phyloP scores from a whole-genome alignment of 2,888 invertebrate genomes.

The Caradrina kadenii region DNA sequence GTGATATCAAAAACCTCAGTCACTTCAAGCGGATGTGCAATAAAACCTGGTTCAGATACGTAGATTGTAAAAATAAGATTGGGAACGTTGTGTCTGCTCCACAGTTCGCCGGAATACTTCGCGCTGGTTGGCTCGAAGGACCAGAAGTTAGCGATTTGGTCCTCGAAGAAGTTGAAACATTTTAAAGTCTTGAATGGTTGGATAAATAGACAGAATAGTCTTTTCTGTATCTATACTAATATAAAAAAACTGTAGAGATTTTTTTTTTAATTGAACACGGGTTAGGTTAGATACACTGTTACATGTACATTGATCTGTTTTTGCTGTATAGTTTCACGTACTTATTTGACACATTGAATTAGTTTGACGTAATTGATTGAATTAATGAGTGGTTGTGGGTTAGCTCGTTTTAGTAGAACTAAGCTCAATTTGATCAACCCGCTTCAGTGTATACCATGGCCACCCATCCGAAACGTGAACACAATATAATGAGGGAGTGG shows the following conservation, averaged over 20 bases:
- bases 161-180: background rate
- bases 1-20: constrained; percentile 34
- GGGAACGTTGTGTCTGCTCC: constrained; percentile 74
- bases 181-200: background rate
- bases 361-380: no score
- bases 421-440: background rate
- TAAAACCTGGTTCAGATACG: constrained; percentile 77
- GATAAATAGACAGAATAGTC: background rate
- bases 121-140: constrained; percentile 56
- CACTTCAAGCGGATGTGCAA: constrained; percentile 55
- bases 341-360: no score
- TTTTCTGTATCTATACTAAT: no score
- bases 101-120: constrained; percentile 72
- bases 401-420: background rate
- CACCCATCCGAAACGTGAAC: constrained; percentile 81
- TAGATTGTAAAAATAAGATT: constrained; percentile 85
- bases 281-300: no score
- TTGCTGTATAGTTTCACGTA: no score
- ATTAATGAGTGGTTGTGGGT: no score
- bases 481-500: constrained; percentile 86
- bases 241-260: background rate
- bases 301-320: no score
- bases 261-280: no score
- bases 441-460: constrained; percentile 22
- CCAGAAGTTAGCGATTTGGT: constrained; percentile 30